Conservation (phyloP, 2,888 invertebrate genomes). For the Rutpela maculata region DNA sequence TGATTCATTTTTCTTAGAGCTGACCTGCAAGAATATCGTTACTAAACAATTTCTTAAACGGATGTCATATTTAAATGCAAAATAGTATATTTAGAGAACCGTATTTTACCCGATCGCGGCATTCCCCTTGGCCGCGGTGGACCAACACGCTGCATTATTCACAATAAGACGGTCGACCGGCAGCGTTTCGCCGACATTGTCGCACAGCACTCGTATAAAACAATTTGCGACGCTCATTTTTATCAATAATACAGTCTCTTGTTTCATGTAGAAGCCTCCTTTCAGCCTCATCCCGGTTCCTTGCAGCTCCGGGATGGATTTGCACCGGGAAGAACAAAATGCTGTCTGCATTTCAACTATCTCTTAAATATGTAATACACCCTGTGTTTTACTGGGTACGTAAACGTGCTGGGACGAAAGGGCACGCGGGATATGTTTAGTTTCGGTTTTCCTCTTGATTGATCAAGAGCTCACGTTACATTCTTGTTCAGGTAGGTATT, state of each 20-base stretch:
- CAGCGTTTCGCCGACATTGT: conserved; percentile 60
- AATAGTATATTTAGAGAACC: neutral
- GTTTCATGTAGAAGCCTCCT: conserved; percentile 58
- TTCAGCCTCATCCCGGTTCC: conserved; percentile 30
- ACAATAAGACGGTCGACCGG: conserved; percentile 64
- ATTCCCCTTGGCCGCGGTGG: conserved; percentile 52
- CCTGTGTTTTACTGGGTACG: conserved; percentile 26
- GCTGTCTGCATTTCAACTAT: conserved; percentile 64
- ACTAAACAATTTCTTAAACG: neutral
- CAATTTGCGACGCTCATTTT: conserved; percentile 73
- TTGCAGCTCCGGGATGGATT: conserved; percentile 56
- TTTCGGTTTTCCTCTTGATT: conserved; percentile 3
- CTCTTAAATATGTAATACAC: conserved; percentile 55
- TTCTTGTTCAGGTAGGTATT: no score
- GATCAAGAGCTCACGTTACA: neutral
- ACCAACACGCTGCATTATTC: conserved; percentile 67
- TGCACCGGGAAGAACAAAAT: conserved; percentile 53
- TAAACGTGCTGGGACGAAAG: conserved; percentile 11
- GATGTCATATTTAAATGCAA: conserved; percentile 12
- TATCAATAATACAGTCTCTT: conserved; percentile 72
- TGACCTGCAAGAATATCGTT: neutral
- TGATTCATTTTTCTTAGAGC: no score
- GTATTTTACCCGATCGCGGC: neutral
- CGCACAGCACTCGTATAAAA: conserved; percentile 71
- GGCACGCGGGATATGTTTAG: neutral